Percentiles rank a stretch among this genome's conserved stretches.
Evolutionary conservation across 2,888 invertebrate genomes (phyloP).

Genomic region (Eueremaeus valkanovi): DNA sequence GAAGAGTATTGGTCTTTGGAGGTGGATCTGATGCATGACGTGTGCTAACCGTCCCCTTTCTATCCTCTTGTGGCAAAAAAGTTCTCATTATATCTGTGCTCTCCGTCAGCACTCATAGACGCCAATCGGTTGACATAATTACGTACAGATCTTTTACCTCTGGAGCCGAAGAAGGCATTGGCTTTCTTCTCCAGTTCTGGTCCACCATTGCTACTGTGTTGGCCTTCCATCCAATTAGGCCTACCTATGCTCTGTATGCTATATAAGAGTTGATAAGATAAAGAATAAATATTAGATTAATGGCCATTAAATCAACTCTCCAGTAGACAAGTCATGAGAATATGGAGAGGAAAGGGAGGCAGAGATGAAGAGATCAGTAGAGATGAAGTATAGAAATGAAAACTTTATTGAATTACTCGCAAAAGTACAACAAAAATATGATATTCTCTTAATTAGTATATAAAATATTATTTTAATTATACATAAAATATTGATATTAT

Average conservation of each 20-base stretch:
- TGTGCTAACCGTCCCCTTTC: too few species aligned
- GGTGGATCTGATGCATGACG: too few species aligned
- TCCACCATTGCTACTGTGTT: not conserved
- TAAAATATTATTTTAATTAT: too few species aligned
- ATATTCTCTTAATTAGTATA: too few species aligned
- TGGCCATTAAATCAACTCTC: not conserved
- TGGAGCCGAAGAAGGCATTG: conserved; percentile 1
- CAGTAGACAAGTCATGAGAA: too few species aligned
- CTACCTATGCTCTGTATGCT: not conserved
- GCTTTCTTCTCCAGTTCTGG: not conserved
- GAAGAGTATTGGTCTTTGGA: too few species aligned
- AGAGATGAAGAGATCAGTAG: too few species aligned
- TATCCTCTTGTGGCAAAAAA: conserved; percentile 17
- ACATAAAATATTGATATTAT: too few species aligned
- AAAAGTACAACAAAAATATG: too few species aligned
- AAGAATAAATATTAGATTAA: not conserved
- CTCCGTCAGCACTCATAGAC: not conserved
- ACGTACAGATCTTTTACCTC: conserved; percentile 1
- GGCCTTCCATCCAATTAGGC: conserved; percentile 13
- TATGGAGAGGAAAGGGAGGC: too few species aligned
- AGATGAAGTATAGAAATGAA: too few species aligned
- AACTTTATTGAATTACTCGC: too few species aligned
- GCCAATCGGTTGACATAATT: not conserved
- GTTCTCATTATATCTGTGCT: not conserved
- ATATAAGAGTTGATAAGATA: not conserved